Conservation (phyloP, 1,140 invertebrate species). For the Drosophila leontia region DNA sequence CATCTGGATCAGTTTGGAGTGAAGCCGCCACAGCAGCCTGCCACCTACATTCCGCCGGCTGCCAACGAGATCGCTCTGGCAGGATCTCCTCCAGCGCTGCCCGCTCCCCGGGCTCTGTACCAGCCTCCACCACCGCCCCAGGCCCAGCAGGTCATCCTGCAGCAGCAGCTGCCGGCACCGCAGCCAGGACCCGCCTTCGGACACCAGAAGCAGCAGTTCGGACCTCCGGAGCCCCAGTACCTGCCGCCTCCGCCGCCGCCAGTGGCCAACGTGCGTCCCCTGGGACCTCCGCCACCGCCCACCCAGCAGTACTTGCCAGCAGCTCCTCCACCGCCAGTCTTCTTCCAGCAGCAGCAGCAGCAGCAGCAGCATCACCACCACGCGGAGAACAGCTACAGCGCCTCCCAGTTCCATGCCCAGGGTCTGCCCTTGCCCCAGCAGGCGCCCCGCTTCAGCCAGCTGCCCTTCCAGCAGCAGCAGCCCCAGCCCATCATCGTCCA, state of each 20-base stretch:
- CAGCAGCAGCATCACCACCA: constrained; percentile 56
- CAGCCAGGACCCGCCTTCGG: constrained; percentile 61
- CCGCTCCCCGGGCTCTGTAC: constrained; percentile 45
- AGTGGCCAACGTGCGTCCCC: constrained; percentile 32
- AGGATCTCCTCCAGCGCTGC: constrained; percentile 24
- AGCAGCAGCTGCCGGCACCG: constrained; percentile 71
- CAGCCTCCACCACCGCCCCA: constrained; percentile 53
- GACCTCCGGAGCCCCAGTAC: constrained; percentile 45
- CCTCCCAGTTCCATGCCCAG: constrained; percentile 68
- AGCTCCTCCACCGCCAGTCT: constrained; percentile 13
- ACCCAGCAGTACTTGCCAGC: constrained; percentile 58
- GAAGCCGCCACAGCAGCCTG: constrained; percentile 83
- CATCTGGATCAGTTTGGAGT: constrained; percentile 85
- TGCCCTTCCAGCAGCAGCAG: constrained; percentile 39
- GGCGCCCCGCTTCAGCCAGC: constrained; percentile 63
- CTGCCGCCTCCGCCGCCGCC: constrained; percentile 35
- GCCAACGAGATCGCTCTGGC: constrained; percentile 86
- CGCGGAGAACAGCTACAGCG: constrained; percentile 61
- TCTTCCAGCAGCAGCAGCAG: constrained; percentile 49
- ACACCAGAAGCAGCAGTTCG: constrained; percentile 56
- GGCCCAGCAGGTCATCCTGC: constrained; percentile 48
- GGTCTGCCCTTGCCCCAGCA: constrained; percentile 69
- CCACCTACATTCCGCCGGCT: constrained; percentile 88
- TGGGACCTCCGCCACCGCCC: constrained; percentile 50
- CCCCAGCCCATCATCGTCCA: constrained; percentile 63